phyloP scores from a whole-genome alignment of 2,113 vertebrate genomes.

The Junco hyemalis region DNA sequence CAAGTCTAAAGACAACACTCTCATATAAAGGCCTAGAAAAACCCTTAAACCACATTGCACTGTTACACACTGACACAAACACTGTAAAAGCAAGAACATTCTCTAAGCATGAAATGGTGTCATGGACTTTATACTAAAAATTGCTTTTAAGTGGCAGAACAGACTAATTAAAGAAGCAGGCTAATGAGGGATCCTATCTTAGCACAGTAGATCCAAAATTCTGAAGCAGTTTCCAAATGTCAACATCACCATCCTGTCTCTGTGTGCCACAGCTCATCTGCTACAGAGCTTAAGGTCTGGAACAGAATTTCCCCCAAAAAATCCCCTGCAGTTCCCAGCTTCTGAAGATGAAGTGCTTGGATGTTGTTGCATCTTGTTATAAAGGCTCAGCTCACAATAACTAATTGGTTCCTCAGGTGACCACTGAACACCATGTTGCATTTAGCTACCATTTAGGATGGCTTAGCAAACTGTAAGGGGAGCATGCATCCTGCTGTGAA shows the following conservation, averaged over 20 bases:
- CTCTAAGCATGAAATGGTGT: neutral
- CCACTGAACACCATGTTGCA: neutral
- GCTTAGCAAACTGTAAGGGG: neutral
- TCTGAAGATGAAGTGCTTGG: neutral
- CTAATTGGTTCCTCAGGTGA: neutral
- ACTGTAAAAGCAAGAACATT: neutral
- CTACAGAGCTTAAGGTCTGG: neutral
- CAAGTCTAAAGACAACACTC: neutral
- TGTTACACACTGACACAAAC: accelerated
- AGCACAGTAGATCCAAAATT: neutral
- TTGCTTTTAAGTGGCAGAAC: neutral
- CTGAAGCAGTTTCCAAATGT: neutral
- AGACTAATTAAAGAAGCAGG: neutral
- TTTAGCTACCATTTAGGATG: neutral
- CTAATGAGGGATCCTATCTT: neutral
- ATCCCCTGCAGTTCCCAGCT: neutral
- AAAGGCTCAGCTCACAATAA: neutral
- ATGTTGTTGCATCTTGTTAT: neutral
- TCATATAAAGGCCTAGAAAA: neutral
- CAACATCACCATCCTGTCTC: neutral
- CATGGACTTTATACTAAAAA: neutral
- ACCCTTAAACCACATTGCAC: neutral
- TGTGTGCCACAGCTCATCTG: neutral
- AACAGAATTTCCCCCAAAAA: neutral
- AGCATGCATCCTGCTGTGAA: neutral